phyloP scores from a whole-genome alignment of 2,797 vertebrate species.

The Centropyge bicolor region DNA sequence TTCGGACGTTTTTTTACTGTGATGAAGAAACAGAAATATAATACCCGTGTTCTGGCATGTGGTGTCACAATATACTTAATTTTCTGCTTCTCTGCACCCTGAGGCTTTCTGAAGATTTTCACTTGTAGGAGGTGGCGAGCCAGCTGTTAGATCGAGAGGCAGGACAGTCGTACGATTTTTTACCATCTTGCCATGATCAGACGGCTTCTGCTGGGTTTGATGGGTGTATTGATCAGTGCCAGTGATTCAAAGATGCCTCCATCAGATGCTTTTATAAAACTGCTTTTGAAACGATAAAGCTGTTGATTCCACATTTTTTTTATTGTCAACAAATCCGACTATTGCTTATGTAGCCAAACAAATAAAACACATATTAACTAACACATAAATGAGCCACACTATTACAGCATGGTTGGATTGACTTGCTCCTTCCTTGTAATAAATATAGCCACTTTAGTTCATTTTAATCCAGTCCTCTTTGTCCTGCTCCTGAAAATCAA shows the following conservation, averaged over 20 bases:
- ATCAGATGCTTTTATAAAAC: background rate
- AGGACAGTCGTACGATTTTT: background rate
- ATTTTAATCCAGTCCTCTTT: too few relatives aligned
- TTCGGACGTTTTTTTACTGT: too few relatives aligned
- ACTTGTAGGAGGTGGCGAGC: background rate
- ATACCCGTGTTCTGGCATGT: slow-evolving; percentile 40
- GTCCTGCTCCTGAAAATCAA: slow-evolving; percentile 3
- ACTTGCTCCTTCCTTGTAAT: background rate
- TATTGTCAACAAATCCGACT: too few relatives aligned
- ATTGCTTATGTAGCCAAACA: background rate
- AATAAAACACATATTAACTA: background rate
- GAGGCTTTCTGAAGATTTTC: slow-evolving; percentile 19
- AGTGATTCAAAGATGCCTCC: background rate
- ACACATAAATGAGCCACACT: background rate
- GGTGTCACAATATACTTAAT: slow-evolving; percentile 29
- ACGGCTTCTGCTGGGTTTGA: background rate
- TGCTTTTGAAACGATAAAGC: background rate
- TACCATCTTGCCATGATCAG: background rate
- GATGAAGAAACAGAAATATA: slow-evolving; percentile 44
- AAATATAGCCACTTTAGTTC: too few relatives aligned
- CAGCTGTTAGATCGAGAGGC: slow-evolving; percentile 5
- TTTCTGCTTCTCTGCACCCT: slow-evolving; percentile 36
- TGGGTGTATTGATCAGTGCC: slow-evolving; percentile 1
- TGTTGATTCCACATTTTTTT: background rate
- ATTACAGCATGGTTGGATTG: background rate